Base-by-base conservation (phyloP, 2,797 vertebrate genomes). In the Gadopsis bispinosus region DNA sequence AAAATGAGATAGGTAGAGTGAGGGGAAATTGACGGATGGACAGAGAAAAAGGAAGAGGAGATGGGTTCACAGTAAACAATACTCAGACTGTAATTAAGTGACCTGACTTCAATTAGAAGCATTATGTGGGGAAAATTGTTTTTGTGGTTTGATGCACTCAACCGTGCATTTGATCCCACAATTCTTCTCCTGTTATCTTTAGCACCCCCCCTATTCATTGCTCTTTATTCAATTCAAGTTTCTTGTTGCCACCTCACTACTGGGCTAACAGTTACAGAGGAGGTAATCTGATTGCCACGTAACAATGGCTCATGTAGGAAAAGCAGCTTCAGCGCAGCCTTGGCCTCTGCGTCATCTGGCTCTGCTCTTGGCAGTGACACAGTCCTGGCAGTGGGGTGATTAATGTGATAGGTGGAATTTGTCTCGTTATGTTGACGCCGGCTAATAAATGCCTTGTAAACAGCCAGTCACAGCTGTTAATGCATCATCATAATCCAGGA, bases 401-500 rank as follows among this genome's bases (percentile, higher is more conserved):
- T 94, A 94, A 95, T 95, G 93, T 89, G 93, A 95, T 94, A 92
- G 92, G 94, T 92, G 91, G 93, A 92, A 95, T 95, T 95, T 95
- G 92, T 95, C 92, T 94, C 88, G 86, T 95, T 95, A 94, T 86
- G 90, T 92, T 93, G 94, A 95, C 93, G 93, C 89, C 76, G 64
- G 87, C 92, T 95, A 95, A 96, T 95, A 94, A 95, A 95, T 96
- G 93, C 93, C 93, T 94, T 94, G 94, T 96, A 96, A 96, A 96
- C 95, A 95, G 92, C 88, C 93, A 93, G 93, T 92, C 92, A 87
- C 93, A 93, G 95, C 93, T 94, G 92, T 93, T 95, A 95, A 95
- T 95, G 94, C 92, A 95, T 95, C 95, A 95, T 96, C 93, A 95
- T 95, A 96, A 95, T 94, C 94, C 94, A 89, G 93, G 94, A 96